Evolutionary conservation across 2,888 invertebrate genomes (phyloP), one percentile per base, ranked within the genome.

Genomic region (Anodontia alba): DNA sequence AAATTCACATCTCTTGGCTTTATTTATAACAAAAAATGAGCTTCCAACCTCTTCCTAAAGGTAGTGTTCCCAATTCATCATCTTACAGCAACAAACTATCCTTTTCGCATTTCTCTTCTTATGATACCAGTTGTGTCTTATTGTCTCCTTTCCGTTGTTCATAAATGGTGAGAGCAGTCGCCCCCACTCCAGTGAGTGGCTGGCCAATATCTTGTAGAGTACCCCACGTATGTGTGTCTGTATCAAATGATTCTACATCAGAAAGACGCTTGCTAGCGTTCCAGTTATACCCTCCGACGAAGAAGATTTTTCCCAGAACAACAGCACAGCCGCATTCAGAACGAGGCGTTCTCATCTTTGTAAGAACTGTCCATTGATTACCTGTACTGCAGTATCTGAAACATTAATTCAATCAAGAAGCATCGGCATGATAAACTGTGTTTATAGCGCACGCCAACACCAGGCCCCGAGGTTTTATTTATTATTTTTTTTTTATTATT

Each of bases 231-330:
- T 83, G 76, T 3, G 87, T 85, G 17, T 86, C 87, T 12, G 87
- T 46, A 49, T 89, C 87, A 43, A 89, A 87, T 46, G 80, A 79
- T 71, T 89, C 89, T 5, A 89, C 88, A 31, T 87, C 84, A 66
- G 46, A 49, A 17, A 89, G 81, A 17, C 91, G 74, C 69, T 83
- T 76, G 49, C 81, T 80, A 0, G 70, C 73, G 51, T 88, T 86
- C 91, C 91, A 91, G 79, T 89, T 88, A 83, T 91, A 91, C 1
- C 91, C 91, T 12, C 91, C 91, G 20, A 88, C 69, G 10, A 91
- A 73, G 67, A 88, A 91, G 23, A 91, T 84, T 69, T 86, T 86
- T 62, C 86, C 82, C 12, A 83, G 84, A 0, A 88, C 29, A 1
- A 81, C 62, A 31, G 85, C 71, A 71, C 87, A 87, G 10, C 89